Evolutionary conservation across 1,140 invertebrate species (phyloP), one percentile per base, ranked within the genome.

Genomic region (Drosophila repleta): DNA sequence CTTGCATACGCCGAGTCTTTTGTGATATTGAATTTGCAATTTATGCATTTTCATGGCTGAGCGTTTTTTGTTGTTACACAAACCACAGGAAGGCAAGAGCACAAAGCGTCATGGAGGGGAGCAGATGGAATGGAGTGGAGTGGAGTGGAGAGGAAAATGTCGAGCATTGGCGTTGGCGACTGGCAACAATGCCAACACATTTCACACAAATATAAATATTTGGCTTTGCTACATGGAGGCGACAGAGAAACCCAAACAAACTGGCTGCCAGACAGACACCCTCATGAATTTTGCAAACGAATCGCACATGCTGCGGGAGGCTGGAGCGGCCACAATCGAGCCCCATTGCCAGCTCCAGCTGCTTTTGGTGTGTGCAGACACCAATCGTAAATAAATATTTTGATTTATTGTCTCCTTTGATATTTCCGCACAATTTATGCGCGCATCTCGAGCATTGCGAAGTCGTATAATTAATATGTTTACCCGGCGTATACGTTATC

Each of bases 131-230:
- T n/a, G n/a, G n/a, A n/a, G n/a, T n/a, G n/a, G n/a, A n/a, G n/a
- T 66, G 62, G 43, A 52, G 67, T 57, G 49, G 62, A 57, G 45
- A 49, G 41, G 37, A 29, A 69, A 72, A 62, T 62, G 61, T 35
- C 41, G 4, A 24, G 60, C 15, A 48, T 37, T 24, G 26, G 24
- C 51, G 24, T 24, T 32, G 24, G 24, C 51, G 24, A 58, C 35
- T 21, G 35, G 35, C 46, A 41, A 55, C 78, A 69, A 67, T 75
- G 37, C 71, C 60, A 52, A 67, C 74, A 85, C 58, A 77, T 74
- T 87, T 70, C 65, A 67, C 73, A 87, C 73, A 80, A 84, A 77
- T 81, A 80, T 70, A 84, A 84, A 84, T 84, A 84, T 84, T 84
- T 84, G 82, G 65, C 81, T 87, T 61, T 74, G 82, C 73, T 64